Percentiles rank a stretch among this genome's conserved stretches.
phyloP scores from a whole-genome alignment of 2,888 invertebrate genomes.

The Amiota communis region DNA sequence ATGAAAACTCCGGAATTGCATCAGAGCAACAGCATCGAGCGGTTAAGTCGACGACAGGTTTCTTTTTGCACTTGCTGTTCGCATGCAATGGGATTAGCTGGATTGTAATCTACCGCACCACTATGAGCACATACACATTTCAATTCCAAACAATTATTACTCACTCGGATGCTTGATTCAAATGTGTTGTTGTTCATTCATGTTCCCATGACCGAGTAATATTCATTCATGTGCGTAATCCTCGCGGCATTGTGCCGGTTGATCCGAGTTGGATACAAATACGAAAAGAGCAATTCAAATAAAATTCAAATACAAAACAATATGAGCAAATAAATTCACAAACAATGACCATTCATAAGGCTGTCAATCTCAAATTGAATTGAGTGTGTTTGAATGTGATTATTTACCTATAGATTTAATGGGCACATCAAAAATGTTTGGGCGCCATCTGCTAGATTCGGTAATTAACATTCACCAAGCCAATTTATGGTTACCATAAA shows the following conservation, averaged over 20 bases:
- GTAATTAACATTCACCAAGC: constrained; percentile 24
- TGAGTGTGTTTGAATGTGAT: constrained; percentile 51
- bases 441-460: constrained; percentile 62
- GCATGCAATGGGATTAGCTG: constrained; percentile 54
- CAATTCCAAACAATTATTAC: not conserved
- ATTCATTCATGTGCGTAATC: constrained; percentile 61
- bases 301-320: constrained; percentile 34
- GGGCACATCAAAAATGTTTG: constrained; percentile 36
- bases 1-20: not conserved
- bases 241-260: constrained; percentile 41
- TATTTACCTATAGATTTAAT: constrained; percentile 54
- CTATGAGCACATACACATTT: not conserved
- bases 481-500: no score
- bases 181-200: constrained; percentile 45
- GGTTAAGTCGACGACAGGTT: not conserved
- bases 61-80: constrained; percentile 36
- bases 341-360: constrained; percentile 62
- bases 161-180: not conserved
- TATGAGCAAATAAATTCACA: constrained; percentile 59
- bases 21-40: not conserved
- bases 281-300: constrained; percentile 34
- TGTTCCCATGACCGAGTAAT: constrained; percentile 59
- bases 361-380: constrained; percentile 64
- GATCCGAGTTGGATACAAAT: constrained; percentile 28
- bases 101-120: constrained; percentile 57